These are phyloP conservation scores for Zaprionus lachaisei DNA, from an alignment of 1,140 invertebrate species.

Conservation along the genomic window DNA sequence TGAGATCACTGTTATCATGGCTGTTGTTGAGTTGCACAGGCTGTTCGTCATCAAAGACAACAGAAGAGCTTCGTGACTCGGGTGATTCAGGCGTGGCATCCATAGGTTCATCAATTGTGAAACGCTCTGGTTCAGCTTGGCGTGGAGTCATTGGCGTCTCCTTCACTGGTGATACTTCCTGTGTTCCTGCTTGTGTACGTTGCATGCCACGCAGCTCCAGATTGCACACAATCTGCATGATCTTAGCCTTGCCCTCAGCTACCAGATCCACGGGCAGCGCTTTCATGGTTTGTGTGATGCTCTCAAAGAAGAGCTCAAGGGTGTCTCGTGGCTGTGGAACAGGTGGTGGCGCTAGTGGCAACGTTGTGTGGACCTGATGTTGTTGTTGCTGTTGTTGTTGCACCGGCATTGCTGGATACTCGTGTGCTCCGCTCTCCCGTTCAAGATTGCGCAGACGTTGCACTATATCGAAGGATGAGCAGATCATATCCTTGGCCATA, in stretches of 20 bases:
- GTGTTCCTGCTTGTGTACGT: neutral
- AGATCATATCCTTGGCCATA: slow-evolving; percentile 71
- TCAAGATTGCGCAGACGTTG: slow-evolving; percentile 57
- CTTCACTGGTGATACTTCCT: neutral
- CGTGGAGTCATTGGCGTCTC: neutral
- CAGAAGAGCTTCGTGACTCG: neutral
- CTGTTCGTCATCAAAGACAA: slow-evolving; percentile 13
- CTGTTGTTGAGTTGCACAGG: neutral
- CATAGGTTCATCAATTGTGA: neutral
- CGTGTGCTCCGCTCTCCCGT: neutral
- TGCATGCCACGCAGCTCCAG: slow-evolving; percentile 64
- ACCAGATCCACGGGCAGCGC: slow-evolving; percentile 63
- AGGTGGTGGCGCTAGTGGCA: neutral
- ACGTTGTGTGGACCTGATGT: neutral
- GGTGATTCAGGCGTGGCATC: slow-evolving; percentile 4
- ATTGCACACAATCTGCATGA: slow-evolving; percentile 75
- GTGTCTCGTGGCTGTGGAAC: slow-evolving; percentile 37
- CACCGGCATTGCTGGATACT: neutral
- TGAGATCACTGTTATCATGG: neutral
- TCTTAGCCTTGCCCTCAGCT: slow-evolving; percentile 73
- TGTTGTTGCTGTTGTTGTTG: neutral
- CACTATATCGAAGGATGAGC: slow-evolving; percentile 68
- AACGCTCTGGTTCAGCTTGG: neutral
- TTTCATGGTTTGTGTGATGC: slow-evolving; percentile 75
- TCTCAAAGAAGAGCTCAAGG: slow-evolving; percentile 76